Base-by-base conservation (phyloP, 2,113 vertebrate genomes). In the Clinocottus analis region DNA sequence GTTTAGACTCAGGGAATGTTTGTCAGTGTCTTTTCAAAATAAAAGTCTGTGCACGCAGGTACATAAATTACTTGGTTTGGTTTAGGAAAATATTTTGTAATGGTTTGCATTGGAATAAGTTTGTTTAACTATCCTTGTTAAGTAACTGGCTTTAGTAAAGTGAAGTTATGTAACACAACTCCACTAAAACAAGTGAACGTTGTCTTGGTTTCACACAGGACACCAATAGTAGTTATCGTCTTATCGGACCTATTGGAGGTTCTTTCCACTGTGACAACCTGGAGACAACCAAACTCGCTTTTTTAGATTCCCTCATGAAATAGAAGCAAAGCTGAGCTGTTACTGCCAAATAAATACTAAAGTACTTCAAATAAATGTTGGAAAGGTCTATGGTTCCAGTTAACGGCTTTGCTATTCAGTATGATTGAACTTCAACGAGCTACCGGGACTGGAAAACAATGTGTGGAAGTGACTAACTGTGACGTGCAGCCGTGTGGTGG, bases 321-420 rank as follows among this genome's bases (percentile, higher is more conserved):
- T n/a, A 63, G 17, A 68, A 27, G 25, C 58, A 69, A 7, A 29
- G 75, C 56, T 19, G 27, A 58, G 27, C 27, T 58, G 16, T 75
- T 56, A 37, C 9, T 25, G 13, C 39, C 23, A 55, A 53, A 12
- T 41, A 13, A 37, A 17, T 7, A 29, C 16, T 29, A 23, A 78
- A 43, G 2, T 10, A 25, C 35, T 14, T 53, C 61, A 19, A 63
- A 53, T 12, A 53, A 55, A 35, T 17, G 8, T 39, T 10, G 5
- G 51, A 56, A 37, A 23, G 7, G 3, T 7, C 14, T n/a, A 37
- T 17, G 5, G 35, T 67, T 8, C 5, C 55, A 4, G 19, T 0
- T 10, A 53, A 56, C n/a, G 21, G 16, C 37, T n/a, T 47, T 2
- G 29, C 11, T 37, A 62, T 61, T 43, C 25, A 49, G 51, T 21